Percentiles rank a stretch among this genome's conserved stretches.
These are phyloP conservation scores for Lysandra bellargus DNA, from an alignment of 2,888 invertebrate species.

Conservation along the genomic window DNA sequence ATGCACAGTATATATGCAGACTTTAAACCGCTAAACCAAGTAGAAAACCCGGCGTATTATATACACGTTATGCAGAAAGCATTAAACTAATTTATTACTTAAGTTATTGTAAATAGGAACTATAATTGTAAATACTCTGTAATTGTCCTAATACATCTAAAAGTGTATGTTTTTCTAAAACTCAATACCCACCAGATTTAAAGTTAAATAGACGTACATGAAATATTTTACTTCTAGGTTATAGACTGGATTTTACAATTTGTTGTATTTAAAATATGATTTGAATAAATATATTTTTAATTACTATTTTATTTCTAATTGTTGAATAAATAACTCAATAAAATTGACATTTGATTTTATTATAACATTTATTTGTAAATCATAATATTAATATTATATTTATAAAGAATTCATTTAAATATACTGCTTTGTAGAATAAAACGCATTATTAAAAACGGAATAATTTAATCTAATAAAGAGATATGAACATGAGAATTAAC, in stretches of 20 bases:
- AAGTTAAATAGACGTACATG: neutral
- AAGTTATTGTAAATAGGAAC: slow-evolving; percentile 22
- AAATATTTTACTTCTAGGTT: neutral
- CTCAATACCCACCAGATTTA: neutral
- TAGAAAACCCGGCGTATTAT: slow-evolving; percentile 88
- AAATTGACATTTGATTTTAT: neutral
- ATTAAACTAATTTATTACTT: slow-evolving; percentile 20
- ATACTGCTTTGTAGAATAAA: slow-evolving; percentile 39
- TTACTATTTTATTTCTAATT: neutral
- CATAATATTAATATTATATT: neutral
- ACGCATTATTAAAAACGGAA: slow-evolving; percentile 51
- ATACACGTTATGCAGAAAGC: slow-evolving; percentile 90
- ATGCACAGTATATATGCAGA: slow-evolving; percentile 89
- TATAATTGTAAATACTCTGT: neutral
- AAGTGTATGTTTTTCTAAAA: neutral
- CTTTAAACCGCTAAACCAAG: slow-evolving; percentile 85
- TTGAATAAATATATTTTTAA: neutral
- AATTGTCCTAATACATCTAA: neutral
- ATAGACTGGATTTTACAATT: too few relatives aligned
- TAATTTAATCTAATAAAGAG: slow-evolving; percentile 68
- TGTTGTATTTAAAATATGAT: neutral
- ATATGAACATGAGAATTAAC: slow-evolving; percentile 58
- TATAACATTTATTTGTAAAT: slow-evolving; percentile 12
- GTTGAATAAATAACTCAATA: neutral
- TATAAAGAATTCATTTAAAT: neutral